These are phyloP conservation scores for Ammospiza caudacuta DNA, from an alignment of 2,113 vertebrate genomes.

Conservation along the genomic window DNA sequence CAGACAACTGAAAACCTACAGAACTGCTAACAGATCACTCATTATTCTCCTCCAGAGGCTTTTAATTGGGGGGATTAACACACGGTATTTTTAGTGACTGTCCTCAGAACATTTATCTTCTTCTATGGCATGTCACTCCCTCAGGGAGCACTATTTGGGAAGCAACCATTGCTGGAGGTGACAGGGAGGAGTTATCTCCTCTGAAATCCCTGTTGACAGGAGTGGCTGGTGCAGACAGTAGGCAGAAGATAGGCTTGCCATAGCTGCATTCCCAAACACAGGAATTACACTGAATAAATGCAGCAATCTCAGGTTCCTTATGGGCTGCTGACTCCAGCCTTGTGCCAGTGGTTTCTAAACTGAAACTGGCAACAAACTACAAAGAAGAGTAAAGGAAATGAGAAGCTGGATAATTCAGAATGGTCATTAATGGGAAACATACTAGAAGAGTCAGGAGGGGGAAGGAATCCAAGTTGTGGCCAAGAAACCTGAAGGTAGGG, in stretches of 20 bases:
- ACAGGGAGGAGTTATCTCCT: slow-evolving; percentile 20
- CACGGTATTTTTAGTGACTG: not conserved
- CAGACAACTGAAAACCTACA: slow-evolving; percentile 4
- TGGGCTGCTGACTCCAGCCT: not conserved
- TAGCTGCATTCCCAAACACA: not conserved
- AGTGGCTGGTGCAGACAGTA: not conserved
- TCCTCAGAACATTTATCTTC: slow-evolving; percentile 47
- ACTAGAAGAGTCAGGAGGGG: not conserved
- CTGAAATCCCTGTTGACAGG: not conserved
- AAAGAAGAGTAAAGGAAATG: not conserved
- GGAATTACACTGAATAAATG: not conserved
- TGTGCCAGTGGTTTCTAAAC: fast-evolving
- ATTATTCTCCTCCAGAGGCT: slow-evolving; percentile 42
- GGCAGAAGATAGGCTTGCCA: not conserved
- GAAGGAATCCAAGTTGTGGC: not conserved
- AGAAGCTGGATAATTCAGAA: not conserved
- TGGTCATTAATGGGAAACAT: not conserved
- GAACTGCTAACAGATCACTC: slow-evolving; percentile 43
- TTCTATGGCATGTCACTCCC: not conserved
- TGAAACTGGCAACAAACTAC: not conserved
- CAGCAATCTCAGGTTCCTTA: not conserved
- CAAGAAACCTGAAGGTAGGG: not conserved
- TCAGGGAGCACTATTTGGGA: slow-evolving; percentile 16
- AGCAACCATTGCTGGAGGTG: not conserved
- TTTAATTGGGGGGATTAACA: slow-evolving; percentile 45